A percentile compares a stretch with the other conserved stretches of the same genome.
Conservation (phyloP, 2,888 invertebrate species). For the Rhingia campestris region DNA sequence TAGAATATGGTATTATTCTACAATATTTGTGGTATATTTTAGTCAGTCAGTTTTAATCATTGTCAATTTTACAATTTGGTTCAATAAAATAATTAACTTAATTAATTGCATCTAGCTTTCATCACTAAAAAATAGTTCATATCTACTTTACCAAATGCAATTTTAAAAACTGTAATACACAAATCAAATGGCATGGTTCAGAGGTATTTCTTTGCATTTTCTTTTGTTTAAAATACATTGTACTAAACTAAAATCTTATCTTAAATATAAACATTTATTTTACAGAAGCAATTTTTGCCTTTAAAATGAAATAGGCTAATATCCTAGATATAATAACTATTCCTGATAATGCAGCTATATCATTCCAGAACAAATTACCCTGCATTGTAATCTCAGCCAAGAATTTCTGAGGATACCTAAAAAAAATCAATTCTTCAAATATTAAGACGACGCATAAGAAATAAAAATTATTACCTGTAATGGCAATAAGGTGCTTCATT, state of each 20-base stretch:
- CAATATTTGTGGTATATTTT: too few relatives aligned
- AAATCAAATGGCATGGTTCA: too few relatives aligned
- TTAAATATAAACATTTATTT: constrained; percentile 76
- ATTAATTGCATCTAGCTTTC: too few relatives aligned
- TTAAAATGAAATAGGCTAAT: constrained; percentile 88
- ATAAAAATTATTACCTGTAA: constrained; percentile 84
- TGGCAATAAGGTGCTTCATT: constrained; percentile 90
- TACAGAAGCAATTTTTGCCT: constrained; percentile 87
- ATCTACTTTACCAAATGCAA: too few relatives aligned
- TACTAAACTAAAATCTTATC: constrained; percentile 1
- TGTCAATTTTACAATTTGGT: too few relatives aligned
- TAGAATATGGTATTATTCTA: too few relatives aligned
- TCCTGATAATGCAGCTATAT: constrained; percentile 88
- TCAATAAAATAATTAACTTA: too few relatives aligned
- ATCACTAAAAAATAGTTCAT: too few relatives aligned
- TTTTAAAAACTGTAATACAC: too few relatives aligned
- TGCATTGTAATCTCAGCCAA: constrained; percentile 91
- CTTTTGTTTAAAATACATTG: not conserved
- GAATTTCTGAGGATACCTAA: constrained; percentile 90
- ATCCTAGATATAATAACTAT: constrained; percentile 88
- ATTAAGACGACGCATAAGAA: not conserved
- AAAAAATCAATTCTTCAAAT: constrained; percentile 44
- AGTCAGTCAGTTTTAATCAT: too few relatives aligned
- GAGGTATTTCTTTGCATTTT: too few relatives aligned
- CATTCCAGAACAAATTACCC: constrained; percentile 92